Percentiles rank a stretch among this genome's conserved stretches.
Conservation (phyloP, 2,888 invertebrate species). For the Xestoiulus laeticollis region DNA sequence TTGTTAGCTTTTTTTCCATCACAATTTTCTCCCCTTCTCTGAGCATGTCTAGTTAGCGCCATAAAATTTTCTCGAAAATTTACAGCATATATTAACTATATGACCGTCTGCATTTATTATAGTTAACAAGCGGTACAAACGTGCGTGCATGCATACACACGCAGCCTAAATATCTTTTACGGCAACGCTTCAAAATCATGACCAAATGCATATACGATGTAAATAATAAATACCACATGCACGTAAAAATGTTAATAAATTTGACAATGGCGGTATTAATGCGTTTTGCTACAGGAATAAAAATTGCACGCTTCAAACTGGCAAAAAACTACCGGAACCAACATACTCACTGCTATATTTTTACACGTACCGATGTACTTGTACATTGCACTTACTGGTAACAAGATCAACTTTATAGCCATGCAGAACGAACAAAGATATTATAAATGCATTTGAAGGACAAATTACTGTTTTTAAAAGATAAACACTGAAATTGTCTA, state of each 20-base stretch:
- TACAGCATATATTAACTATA: slow-evolving; percentile 25
- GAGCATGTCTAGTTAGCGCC: slow-evolving; percentile 41
- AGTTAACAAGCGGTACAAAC: slow-evolving; percentile 2
- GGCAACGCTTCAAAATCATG: background rate
- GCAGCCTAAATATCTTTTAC: slow-evolving; percentile 5
- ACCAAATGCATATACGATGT: background rate
- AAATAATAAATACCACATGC: slow-evolving; percentile 32
- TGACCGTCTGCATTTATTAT: slow-evolving; percentile 38
- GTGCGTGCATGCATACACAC: background rate
- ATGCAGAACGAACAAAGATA: background rate
- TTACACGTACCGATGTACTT: background rate
- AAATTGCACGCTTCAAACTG: background rate
- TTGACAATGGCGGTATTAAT: background rate
- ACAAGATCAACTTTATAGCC: background rate
- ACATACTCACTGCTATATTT: background rate
- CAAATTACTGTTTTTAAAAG: too few relatives aligned
- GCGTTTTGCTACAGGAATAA: background rate
- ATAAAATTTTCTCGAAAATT: slow-evolving; percentile 9
- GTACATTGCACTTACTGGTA: background rate
- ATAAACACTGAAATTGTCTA: too few relatives aligned
- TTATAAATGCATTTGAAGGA: too few relatives aligned
- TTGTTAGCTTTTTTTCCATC: slow-evolving; percentile 11
- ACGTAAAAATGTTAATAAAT: background rate
- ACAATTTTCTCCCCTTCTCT: background rate
- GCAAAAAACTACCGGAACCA: background rate